Percentiles rank a stretch among this genome's conserved stretches.
phyloP scores from a whole-genome alignment of 2,888 invertebrate species.

The Xylophagus ater region DNA sequence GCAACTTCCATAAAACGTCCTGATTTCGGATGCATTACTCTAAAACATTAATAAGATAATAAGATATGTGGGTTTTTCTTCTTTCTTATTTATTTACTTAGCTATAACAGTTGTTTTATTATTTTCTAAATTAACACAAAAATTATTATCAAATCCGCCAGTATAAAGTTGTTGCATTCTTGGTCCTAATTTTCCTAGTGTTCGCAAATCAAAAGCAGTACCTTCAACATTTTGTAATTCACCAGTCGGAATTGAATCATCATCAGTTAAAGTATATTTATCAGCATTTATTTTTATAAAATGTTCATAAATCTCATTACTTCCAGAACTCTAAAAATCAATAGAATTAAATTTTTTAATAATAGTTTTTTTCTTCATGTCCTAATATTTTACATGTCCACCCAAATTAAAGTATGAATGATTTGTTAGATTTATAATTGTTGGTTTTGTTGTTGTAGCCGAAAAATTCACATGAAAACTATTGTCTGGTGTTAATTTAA shows the following conservation, averaged over 20 bases:
- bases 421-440: constrained; percentile 77
- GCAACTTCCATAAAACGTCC: constrained; percentile 70
- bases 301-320: constrained; percentile 55
- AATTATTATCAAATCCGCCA: constrained; percentile 75
- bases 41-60: constrained; percentile 28
- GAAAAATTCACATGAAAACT: constrained; percentile 62
- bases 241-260: constrained; percentile 63
- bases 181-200: constrained; percentile 50
- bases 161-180: constrained; percentile 55
- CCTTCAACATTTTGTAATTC: constrained; percentile 54
- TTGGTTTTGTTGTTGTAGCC: constrained; percentile 65
- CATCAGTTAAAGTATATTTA: constrained; percentile 59
- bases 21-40: constrained; percentile 52
- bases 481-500: constrained; percentile 61
- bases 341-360: constrained; percentile 6
- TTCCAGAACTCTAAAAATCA: constrained; percentile 46
- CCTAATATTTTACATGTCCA: constrained; percentile 50
- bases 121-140: constrained; percentile 46
- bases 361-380: neutral
- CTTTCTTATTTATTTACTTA: too few species aligned
- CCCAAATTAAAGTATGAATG: constrained; percentile 87
- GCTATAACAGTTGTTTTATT: constrained; percentile 46
- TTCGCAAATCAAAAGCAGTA: constrained; percentile 62
- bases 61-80: too few species aligned
- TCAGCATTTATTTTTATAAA: constrained; percentile 63